Percentiles rank a stretch among this genome's conserved stretches.
These are phyloP conservation scores for Ailuropoda melanoleuca DNA, from an alignment of 2,113 vertebrate species.

Conservation along the genomic window DNA sequence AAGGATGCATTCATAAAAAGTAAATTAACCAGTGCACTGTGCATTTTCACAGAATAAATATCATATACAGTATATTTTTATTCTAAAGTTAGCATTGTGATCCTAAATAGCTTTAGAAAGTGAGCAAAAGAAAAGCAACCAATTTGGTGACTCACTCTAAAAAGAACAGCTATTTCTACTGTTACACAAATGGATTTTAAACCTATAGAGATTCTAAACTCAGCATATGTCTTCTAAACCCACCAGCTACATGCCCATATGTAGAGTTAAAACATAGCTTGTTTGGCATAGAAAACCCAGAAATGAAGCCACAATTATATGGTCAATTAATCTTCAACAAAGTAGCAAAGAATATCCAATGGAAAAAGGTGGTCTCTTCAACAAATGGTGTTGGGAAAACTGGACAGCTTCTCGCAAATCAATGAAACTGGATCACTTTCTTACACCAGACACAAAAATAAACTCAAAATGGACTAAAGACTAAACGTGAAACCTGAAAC, in stretches of 20 bases:
- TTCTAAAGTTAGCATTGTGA: background rate
- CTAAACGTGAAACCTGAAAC: background rate
- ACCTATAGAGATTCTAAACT: background rate
- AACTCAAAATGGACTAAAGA: background rate
- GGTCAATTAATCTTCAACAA: background rate
- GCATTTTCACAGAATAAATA: slow-evolving; percentile 14
- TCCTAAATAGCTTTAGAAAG: background rate
- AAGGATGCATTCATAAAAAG: background rate
- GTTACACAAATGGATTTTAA: background rate
- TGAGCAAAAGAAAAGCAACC: background rate
- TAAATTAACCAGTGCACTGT: background rate
- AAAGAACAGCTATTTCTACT: background rate
- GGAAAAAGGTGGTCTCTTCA: background rate
- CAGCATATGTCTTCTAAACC: background rate
- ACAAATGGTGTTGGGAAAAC: background rate
- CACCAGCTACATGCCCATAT: background rate
- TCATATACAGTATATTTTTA: background rate
- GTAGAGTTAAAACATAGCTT: background rate
- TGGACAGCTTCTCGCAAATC: background rate
- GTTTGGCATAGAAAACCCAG: background rate
- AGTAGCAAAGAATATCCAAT: background rate
- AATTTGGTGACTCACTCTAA: background rate
- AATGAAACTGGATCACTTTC: background rate
- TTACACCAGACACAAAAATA: background rate
- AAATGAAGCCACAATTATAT: background rate